Base-by-base conservation (phyloP, 2,888 invertebrate genomes). In the Oxycera nigricornis region DNA sequence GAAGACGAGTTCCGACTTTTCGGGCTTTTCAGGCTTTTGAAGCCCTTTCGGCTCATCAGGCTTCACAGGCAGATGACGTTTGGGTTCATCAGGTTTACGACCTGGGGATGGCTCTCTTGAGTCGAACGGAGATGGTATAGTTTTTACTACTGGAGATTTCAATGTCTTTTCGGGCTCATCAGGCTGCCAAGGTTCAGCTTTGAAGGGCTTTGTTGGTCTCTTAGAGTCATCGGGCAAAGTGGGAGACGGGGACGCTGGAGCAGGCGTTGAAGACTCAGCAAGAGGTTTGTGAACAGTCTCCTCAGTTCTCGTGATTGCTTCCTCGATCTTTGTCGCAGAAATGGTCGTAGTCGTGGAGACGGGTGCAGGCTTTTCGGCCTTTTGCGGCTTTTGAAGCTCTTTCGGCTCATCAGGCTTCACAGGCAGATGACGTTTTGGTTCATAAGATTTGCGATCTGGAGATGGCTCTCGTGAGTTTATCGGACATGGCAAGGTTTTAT, bases 241-340 rank as follows among this genome's bases (percentile, higher is more conserved):
- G 17, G 2, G 26, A 57, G 28, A 1, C 11, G 26, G 46, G 3
- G 46, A 46, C 6, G 2, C 3, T 3, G 14, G 3, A 3, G 46
- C n/a, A 46, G 46, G 17, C 46, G 11, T 3, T 46, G 57, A 28
- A 57, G 57, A 57, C n/a, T 57, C 57, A 26, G 75, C 74, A 73
- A 73, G 52, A 39, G 41, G 72, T 62, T 77, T 76, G 31, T 41
- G 41, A 2, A 73, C 3, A 46, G 70, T 39, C 41, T 62, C 59
- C 28, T 70, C 57, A 11, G 72, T 52, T 14, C 17, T 46, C 46
- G 3, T 46, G 6, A 46, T 11, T 7, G 28, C 11, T 26, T 57
- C 57, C n/a, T n/a, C 9, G 4, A 57, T 1, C 26, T 26, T 28
- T 35, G 70, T 74, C 35, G 73, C 55, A 14, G 73, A 31, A 30